Percentiles rank a stretch among this genome's conserved stretches.
These are phyloP conservation scores for Limnephilus rhombicus DNA, from an alignment of 2,888 invertebrate genomes.

Conservation along the genomic window DNA sequence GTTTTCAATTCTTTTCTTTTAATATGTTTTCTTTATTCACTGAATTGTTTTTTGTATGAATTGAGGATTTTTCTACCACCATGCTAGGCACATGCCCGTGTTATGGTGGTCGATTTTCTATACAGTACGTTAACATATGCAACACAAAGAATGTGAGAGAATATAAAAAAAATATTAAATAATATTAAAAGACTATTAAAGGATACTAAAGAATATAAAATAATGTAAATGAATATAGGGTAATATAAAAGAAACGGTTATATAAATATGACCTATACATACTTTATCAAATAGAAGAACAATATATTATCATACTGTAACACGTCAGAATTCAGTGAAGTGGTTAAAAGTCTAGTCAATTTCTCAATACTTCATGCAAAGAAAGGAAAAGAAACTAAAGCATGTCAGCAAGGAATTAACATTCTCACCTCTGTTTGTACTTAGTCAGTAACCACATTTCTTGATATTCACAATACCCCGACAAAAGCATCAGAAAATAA, in stretches of 20 bases:
- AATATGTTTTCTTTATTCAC: too few relatives aligned
- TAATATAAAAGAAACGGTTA: background rate
- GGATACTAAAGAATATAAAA: too few relatives aligned
- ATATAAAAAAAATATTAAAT: too few relatives aligned
- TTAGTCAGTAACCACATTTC: background rate
- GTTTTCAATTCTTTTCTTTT: too few relatives aligned
- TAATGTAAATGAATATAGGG: too few relatives aligned
- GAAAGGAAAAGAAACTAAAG: background rate
- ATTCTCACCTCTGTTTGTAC: background rate
- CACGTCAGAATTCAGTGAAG: background rate
- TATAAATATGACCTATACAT: background rate
- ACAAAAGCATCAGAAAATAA: background rate
- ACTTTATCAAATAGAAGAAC: background rate
- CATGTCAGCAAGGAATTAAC: background rate
- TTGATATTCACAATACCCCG: background rate
- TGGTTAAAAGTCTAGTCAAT: background rate
- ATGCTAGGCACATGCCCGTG: too few relatives aligned
- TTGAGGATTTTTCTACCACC: too few relatives aligned
- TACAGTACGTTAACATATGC: too few relatives aligned
- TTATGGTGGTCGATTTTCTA: too few relatives aligned
- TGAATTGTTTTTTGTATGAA: too few relatives aligned
- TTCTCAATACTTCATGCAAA: background rate
- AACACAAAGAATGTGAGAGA: too few relatives aligned
- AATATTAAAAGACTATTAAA: too few relatives aligned
- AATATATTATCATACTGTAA: background rate